These are phyloP conservation scores for Hippotragus niger DNA, from an alignment of 2,113 vertebrate species.

Conservation along the genomic window DNA sequence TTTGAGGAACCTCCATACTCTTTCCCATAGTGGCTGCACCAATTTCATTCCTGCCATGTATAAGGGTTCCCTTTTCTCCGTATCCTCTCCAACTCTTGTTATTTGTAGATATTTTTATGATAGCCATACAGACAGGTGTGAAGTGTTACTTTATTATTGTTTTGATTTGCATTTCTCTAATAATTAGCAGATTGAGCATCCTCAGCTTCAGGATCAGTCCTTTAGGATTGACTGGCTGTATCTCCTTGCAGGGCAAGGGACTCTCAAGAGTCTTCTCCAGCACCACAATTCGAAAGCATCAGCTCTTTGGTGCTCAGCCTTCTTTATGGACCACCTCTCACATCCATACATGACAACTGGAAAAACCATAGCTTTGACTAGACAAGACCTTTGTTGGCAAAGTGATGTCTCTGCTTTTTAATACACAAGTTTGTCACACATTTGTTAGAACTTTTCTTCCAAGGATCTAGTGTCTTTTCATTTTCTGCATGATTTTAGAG, in stretches of 20 bases:
- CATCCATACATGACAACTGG: not conserved
- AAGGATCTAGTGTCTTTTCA: not conserved
- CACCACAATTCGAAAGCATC: not conserved
- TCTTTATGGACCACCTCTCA: not conserved
- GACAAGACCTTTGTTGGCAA: not conserved
- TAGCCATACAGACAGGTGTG: not conserved
- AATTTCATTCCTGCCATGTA: not conserved
- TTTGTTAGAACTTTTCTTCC: not conserved
- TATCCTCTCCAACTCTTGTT: not conserved
- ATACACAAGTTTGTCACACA: not conserved
- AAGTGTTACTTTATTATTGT: not conserved
- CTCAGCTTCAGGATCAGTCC: not conserved
- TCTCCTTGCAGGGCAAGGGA: not conserved
- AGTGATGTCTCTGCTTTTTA: not conserved
- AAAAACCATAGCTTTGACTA: not conserved
- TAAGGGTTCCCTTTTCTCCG: not conserved
- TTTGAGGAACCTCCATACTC: not conserved
- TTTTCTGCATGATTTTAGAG: not conserved
- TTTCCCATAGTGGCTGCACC: not conserved
- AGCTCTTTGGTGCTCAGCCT: not conserved
- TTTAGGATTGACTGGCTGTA: not conserved
- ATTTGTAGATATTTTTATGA: not conserved
- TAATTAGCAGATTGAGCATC: not conserved
- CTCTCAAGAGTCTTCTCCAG: not conserved
- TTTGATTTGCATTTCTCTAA: not conserved